These are phyloP conservation scores for Dasypus novemcinctus DNA, from an alignment of 2,113 vertebrate genomes.

Conservation along the genomic window DNA sequence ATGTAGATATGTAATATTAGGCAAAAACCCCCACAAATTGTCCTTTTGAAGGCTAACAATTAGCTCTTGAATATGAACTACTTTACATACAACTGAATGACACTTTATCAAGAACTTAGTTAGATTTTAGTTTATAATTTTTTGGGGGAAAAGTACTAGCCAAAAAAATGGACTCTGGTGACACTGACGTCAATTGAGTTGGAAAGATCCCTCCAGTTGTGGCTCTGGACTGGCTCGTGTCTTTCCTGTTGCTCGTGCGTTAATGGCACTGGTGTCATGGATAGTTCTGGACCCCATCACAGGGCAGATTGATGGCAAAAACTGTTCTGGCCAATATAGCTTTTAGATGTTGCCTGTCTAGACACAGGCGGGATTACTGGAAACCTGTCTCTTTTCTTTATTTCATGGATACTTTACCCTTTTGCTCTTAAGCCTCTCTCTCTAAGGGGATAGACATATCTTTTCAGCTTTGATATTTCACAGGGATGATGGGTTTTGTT, in stretches of 20 bases:
- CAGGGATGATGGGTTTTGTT: slow-evolving; percentile 30
- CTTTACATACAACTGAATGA: not conserved
- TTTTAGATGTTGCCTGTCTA: slow-evolving; percentile 74
- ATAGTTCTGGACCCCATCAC: slow-evolving; percentile 37
- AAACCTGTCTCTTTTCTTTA: slow-evolving; percentile 73
- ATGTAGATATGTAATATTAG: not conserved
- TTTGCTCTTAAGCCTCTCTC: slow-evolving; percentile 69
- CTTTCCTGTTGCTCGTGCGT: slow-evolving; percentile 3
- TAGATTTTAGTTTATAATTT: slow-evolving; percentile 35
- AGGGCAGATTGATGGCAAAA: slow-evolving; percentile 70
- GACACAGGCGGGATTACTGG: slow-evolving; percentile 73
- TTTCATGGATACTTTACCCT: slow-evolving; percentile 68
- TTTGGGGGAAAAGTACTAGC: not conserved
- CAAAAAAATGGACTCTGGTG: not conserved
- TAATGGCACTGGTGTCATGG: slow-evolving; percentile 58
- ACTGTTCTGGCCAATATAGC: slow-evolving; percentile 46
- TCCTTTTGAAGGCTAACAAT: not conserved
- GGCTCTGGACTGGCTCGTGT: not conserved
- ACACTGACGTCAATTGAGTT: not conserved
- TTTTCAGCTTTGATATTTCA: slow-evolving; percentile 67
- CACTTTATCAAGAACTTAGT: not conserved
- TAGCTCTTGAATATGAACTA: not conserved
- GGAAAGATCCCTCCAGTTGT: not conserved
- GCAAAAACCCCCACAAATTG: not conserved
- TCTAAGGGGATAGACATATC: slow-evolving; percentile 61